Conservation (phyloP, 2,888 invertebrate species). For the Pantelozetes paolii region DNA sequence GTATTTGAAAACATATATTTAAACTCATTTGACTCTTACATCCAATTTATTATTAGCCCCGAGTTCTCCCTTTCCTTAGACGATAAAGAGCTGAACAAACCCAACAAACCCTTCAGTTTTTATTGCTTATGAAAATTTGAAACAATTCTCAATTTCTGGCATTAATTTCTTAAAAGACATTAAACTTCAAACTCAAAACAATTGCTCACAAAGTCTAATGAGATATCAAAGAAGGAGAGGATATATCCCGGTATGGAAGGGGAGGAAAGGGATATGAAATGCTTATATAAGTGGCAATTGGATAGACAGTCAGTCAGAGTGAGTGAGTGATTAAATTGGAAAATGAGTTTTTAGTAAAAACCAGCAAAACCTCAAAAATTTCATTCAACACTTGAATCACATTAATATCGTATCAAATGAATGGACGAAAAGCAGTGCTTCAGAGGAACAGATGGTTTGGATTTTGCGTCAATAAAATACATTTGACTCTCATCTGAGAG, state of each 20-base stretch:
- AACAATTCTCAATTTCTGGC: not conserved
- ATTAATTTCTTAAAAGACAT: constrained; percentile 25
- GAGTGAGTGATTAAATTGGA: not conserved
- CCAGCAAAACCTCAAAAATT: constrained; percentile 1
- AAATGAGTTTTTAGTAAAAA: not conserved
- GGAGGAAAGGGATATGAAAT: not conserved
- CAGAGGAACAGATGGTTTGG: constrained; percentile 1
- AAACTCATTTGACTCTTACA: not conserved
- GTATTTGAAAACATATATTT: not conserved
- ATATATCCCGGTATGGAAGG: not conserved
- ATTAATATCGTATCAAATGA: not conserved
- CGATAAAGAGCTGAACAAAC: not conserved
- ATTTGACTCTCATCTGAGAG: not conserved
- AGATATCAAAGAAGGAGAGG: not conserved
- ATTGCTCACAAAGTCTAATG: not conserved
- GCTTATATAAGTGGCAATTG: not conserved
- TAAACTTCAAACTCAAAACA: constrained; percentile 17
- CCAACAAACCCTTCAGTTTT: not conserved
- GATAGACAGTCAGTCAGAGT: not conserved
- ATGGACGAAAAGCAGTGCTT: not conserved
- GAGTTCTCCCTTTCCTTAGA: not conserved
- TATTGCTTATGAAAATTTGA: not conserved
- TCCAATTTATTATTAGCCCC: constrained; percentile 12
- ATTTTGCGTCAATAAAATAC: constrained; percentile 2
- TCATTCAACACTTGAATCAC: not conserved